Conservation (phyloP, 2,888 invertebrate genomes). For the Archips crataeganus region DNA sequence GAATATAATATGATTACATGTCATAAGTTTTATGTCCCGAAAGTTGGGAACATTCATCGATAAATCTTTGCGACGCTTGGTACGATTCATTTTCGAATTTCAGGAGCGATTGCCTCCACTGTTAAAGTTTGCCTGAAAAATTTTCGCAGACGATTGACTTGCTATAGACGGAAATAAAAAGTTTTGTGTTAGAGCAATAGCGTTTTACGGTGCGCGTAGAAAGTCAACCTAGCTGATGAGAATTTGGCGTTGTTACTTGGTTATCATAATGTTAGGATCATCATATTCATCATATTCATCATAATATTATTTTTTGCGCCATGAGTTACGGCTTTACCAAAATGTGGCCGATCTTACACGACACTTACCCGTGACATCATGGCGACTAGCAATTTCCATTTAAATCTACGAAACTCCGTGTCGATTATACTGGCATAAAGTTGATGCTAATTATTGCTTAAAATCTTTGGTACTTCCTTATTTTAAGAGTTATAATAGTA, state of each 20-base stretch:
- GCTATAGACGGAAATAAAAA: conserved; percentile 86
- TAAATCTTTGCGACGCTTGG: conserved; percentile 85
- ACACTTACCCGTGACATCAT: no score
- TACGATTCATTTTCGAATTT: conserved; percentile 86
- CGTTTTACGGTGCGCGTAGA: conserved; percentile 80
- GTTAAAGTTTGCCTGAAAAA: conserved; percentile 86
- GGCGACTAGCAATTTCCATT: no score
- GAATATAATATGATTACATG: conserved; percentile 82
- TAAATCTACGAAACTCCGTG: no score
- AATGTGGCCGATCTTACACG: no score
- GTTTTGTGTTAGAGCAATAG: conserved; percentile 84
- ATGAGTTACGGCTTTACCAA: no score
- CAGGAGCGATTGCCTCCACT: conserved; percentile 85
- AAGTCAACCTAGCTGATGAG: conserved; percentile 53
- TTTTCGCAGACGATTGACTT: conserved; percentile 85
- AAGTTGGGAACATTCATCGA: conserved; percentile 85
- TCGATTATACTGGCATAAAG: no score
- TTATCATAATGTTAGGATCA: background rate
- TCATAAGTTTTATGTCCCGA: conserved; percentile 84
- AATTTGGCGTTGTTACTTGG: background rate
- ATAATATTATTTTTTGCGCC: background rate
- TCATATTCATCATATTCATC: no score
- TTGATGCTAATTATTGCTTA: no score
- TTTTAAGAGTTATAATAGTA: no score
- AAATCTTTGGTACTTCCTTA: background rate